Percentiles rank a stretch among this genome's conserved stretches.
Evolutionary conservation across 2,888 invertebrate genomes (phyloP).

Genomic region (Orgyia antiqua): DNA sequence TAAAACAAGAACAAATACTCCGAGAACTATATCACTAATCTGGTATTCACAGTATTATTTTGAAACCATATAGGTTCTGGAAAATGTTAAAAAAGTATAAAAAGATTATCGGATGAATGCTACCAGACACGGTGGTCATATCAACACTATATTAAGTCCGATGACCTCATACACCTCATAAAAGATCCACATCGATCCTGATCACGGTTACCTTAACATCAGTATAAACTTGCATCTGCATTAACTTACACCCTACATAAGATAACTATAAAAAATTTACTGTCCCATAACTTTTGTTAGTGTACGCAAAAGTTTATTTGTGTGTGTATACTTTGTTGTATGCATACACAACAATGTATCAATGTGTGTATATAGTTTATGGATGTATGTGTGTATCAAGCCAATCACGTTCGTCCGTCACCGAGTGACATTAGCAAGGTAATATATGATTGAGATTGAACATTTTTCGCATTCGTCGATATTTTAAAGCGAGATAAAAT

Average conservation of each 20-base stretch:
- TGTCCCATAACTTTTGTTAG: slow-evolving; percentile 47
- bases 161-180: slow-evolving; percentile 15
- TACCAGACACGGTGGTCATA: too few species aligned
- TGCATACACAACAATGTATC: background rate
- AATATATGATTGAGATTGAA: slow-evolving; percentile 66
- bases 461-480: slow-evolving; percentile 52
- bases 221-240: slow-evolving; percentile 23
- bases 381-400: slow-evolving; percentile 22
- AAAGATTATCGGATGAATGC: too few species aligned
- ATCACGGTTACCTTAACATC: slow-evolving; percentile 23
- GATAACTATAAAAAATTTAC: slow-evolving; percentile 53
- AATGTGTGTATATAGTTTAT: slow-evolving; percentile 7
- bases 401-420: slow-evolving; percentile 52
- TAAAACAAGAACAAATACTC: too few species aligned
- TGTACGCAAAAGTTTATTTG: slow-evolving; percentile 10
- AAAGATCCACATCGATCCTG: slow-evolving; percentile 23
- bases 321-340: background rate
- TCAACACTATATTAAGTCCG: slow-evolving; percentile 5
- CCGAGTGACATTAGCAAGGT: slow-evolving; percentile 50
- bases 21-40: too few species aligned
- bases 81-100: too few species aligned
- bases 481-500: slow-evolving; percentile 60
- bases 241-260: slow-evolving; percentile 28
- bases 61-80: too few species aligned
- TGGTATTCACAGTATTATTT: too few species aligned